phyloP scores from a whole-genome alignment of 2,888 invertebrate species.

The Eubasilissa splendida region DNA sequence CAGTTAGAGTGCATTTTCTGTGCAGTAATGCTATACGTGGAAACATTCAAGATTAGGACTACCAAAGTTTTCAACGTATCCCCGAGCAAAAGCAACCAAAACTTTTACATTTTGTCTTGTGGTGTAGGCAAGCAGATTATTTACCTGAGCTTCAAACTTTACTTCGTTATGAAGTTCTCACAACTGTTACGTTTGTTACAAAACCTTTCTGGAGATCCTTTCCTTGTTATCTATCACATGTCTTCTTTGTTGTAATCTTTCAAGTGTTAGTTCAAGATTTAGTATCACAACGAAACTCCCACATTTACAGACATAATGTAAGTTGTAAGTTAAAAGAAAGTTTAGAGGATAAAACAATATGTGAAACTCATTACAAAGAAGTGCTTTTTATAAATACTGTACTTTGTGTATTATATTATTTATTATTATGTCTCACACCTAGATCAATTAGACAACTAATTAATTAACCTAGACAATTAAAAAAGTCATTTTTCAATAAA shows the following conservation, averaged over 20 bases:
- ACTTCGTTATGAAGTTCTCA: constrained; percentile 55
- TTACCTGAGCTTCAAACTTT: constrained; percentile 55
- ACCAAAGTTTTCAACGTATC: constrained; percentile 36
- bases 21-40: background rate
- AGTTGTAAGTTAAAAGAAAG: background rate
- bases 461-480: too few relatives aligned
- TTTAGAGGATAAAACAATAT: background rate
- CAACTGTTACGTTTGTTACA: constrained; percentile 51
- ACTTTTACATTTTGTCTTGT: constrained; percentile 57
- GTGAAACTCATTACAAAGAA: too few relatives aligned
- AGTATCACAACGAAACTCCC: constrained; percentile 23
- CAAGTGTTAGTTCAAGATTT: constrained; percentile 14
- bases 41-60: constrained; percentile 25
- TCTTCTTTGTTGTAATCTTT: constrained; percentile 35
- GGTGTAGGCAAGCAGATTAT: constrained; percentile 50
- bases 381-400: too few relatives aligned
- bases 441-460: too few relatives aligned
- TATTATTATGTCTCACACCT: too few relatives aligned
- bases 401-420: too few relatives aligned
- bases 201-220: constrained; percentile 45
- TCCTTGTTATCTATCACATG: constrained; percentile 35
- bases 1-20: constrained; percentile 16
- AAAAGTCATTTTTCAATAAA: too few relatives aligned
- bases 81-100: constrained; percentile 40
- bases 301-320: background rate